Evolutionary conservation across 1,140 invertebrate genomes (phyloP), one percentile per base, ranked within the genome.

Genomic region (Micrasema minimum): DNA sequence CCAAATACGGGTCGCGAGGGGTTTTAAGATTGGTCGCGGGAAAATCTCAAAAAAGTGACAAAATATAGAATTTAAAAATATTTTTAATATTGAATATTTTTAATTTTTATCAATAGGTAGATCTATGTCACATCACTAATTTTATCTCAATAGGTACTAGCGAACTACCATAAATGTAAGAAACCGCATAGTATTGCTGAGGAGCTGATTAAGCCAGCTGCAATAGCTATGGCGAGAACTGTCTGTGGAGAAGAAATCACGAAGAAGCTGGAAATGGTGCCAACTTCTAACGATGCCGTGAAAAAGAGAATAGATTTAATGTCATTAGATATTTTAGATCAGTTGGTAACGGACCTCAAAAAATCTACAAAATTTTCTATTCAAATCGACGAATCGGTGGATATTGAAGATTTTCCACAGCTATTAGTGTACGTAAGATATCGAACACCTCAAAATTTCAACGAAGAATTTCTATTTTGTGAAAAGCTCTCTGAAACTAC

Each of bases 251-350:
- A 38, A 6, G 37, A 38, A 38, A 38, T 38, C 11, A 11, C 37
- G 37, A 38, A 38, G 37, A 38, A 38, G 37, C 37, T 38, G 37
- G 37, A 38, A 38, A 38, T 38, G 37, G 37, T 38, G 37, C 37
- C 37, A 38, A 38, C 11, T 38, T 38, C 37, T 6, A 38, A 38
- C 37, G 37, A 38, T 38, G 11, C 37, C 11, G 37, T 38, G 11
- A 38, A 38, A 38, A 38, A 38, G 37, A 38, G 37, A 38, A 38
- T 38, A 38, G 37, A 38, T 38, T 38, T 38, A 38, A 38, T 38
- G 37, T 38, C 37, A 38, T 38, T 38, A 38, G 37, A 38, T 38
- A 38, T 38, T 38, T 38, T 38, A 38, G 37, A 38, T 6, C 37
- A 38, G 11, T 38, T 38, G 11, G 11, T 38, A 38, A 38, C 37